Evolutionary conservation across 1,140 invertebrate genomes (phyloP), one percentile per base, ranked within the genome.

Genomic region (Drosophila albomicans): DNA sequence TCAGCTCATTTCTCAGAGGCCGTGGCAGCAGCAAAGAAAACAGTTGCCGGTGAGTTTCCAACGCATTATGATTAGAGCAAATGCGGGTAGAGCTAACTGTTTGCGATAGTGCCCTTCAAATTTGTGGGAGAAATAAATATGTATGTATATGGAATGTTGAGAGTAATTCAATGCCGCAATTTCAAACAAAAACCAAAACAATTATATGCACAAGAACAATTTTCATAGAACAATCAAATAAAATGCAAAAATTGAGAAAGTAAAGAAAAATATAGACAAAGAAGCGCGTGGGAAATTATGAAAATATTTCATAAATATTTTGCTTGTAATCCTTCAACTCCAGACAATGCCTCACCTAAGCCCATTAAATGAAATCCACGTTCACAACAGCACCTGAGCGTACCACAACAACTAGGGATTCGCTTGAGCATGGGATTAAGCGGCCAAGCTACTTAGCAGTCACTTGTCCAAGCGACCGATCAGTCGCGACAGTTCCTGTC

Each of bases 401-500:
- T 16, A 62, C 43, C 8, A 35, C 28, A 52, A 30, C 10, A 57
- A 41, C 67, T 67, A 30, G 3, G 66, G 58, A 69, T 66, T 86
- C 84, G 74, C 80, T 88, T 84, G 70, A 80, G 75, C 85, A 89
- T 32, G n/a, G 72, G 81, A 89, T 88, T 88, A 88, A 70, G 43
- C 58, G 46, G 73, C 59, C 62, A 66, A 84, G 84, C 85, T 87
- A 87, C 84, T 87, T 81, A 87, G 76, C 79, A 79, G 56, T 61
- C 84, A 88, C 84, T 88, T 88, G 84, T 81, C 74, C 59, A 10
- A 63, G n/a, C 67, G 58, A 74, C 72, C 68, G 16, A 46, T 38
- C 58, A 57, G 35, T 62, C 35, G 16, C 35, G 35, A 32, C 57
- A 8, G 30, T 32, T 6, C 84, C 88, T 87, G 84, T 84, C 73